Conservation (phyloP, 2,797 vertebrate species). For the Sternotherus odoratus region DNA sequence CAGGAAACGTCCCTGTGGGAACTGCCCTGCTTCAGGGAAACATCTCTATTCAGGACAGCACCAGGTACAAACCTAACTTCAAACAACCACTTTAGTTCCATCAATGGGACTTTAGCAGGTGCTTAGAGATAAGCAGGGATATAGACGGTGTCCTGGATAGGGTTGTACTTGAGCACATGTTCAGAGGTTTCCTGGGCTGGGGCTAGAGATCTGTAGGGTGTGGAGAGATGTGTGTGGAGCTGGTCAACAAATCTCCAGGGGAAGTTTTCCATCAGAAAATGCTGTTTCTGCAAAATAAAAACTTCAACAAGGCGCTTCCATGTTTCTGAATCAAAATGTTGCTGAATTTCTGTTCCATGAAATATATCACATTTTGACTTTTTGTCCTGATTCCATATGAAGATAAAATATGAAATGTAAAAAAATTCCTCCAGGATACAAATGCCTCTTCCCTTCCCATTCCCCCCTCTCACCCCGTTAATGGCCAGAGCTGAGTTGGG, state of each 20-base stretch:
- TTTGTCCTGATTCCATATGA: neutral
- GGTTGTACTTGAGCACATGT: neutral
- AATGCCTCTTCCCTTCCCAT: neutral
- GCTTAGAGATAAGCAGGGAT: neutral
- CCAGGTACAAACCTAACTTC: neutral
- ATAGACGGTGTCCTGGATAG: neutral
- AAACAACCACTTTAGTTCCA: no score
- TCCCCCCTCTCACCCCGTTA: no score
- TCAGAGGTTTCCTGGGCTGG: neutral
- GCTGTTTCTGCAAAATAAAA: neutral
- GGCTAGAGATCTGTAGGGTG: neutral
- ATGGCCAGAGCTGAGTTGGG: no score
- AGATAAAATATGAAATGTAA: neutral
- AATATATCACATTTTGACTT: neutral
- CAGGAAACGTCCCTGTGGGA: neutral
- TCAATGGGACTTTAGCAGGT: neutral
- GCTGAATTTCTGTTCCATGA: neutral
- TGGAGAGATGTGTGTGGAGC: neutral
- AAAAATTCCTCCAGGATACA: neutral
- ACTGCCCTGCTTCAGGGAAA: neutral
- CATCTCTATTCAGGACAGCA: neutral
- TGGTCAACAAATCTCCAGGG: neutral
- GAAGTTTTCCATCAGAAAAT: neutral
- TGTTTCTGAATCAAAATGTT: neutral
- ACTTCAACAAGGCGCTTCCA: fast-evolving